These are phyloP conservation scores for Sphyrna mokarran DNA, from an alignment of 2,113 vertebrate species.

Conservation along the genomic window DNA sequence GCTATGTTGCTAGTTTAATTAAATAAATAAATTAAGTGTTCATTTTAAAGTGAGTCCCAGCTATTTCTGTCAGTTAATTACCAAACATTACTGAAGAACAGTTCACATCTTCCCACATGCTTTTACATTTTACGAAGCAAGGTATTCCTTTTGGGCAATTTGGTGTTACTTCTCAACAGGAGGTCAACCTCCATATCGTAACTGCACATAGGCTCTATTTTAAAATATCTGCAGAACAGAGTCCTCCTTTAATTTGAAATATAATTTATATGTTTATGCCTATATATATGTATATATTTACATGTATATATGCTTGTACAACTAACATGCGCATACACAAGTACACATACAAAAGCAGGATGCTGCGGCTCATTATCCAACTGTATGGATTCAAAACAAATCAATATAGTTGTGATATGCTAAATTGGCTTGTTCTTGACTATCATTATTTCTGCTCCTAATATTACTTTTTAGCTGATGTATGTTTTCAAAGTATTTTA, in stretches of 20 bases:
- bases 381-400: constrained; percentile 38
- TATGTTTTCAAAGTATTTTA: constrained; percentile 89
- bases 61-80: too few species aligned
- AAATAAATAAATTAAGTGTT: too few species aligned
- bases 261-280: background rate
- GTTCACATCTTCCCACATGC: too few species aligned
- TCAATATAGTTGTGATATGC: constrained; percentile 34
- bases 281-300: background rate
- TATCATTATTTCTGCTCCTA: constrained; percentile 69
- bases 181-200: too few species aligned
- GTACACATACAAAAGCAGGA: background rate
- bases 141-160: too few species aligned
- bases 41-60: too few species aligned
- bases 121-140: too few species aligned
- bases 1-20: too few species aligned
- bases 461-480: constrained; percentile 67
- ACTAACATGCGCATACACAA: background rate
- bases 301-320: background rate
- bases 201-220: background rate
- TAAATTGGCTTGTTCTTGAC: constrained; percentile 66
- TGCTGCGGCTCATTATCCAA: background rate
- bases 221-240: background rate
- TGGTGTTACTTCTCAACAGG: too few species aligned
- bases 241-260: background rate
- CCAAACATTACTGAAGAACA: too few species aligned